Percentiles rank a stretch among this genome's conserved stretches.
These are phyloP conservation scores for Linnaemya tessellans DNA, from an alignment of 2,888 invertebrate species.

Conservation along the genomic window DNA sequence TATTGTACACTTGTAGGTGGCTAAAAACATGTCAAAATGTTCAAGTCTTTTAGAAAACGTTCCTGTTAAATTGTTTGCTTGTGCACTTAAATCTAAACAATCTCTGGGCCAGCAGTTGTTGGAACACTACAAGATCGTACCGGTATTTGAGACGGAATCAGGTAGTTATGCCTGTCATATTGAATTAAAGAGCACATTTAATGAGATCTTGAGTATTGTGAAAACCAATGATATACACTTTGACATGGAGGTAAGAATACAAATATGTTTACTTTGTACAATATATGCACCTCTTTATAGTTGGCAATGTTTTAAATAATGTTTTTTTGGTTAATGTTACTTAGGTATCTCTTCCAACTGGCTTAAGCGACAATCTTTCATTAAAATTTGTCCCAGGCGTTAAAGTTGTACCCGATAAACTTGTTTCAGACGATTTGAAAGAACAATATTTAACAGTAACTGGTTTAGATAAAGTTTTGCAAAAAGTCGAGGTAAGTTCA, in stretches of 20 bases:
- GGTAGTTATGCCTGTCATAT: conserved; percentile 82
- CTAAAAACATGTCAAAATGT: conserved; percentile 81
- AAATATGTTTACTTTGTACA: conserved; percentile 7
- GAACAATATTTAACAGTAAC: conserved; percentile 83
- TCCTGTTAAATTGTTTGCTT: conserved; percentile 79
- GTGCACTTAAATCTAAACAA: conserved; percentile 80
- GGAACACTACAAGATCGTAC: conserved; percentile 79
- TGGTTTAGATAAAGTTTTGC: conserved; percentile 85
- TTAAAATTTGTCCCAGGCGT: conserved; percentile 82
- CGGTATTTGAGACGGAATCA: conserved; percentile 79
- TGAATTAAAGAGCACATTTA: conserved; percentile 78
- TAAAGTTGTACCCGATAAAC: conserved; percentile 78
- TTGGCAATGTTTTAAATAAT: neutral
- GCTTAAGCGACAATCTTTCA: conserved; percentile 79
- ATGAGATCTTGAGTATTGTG: conserved; percentile 79
- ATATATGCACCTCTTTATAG: neutral
- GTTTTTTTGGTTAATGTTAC: conserved; percentile 16
- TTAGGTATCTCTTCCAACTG: conserved; percentile 81
- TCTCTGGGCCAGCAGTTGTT: conserved; percentile 77
- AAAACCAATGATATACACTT: conserved; percentile 81
- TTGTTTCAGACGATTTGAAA: conserved; percentile 78
- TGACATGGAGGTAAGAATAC: conserved; percentile 80
- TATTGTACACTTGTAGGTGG: conserved; percentile 76
- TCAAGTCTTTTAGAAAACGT: conserved; percentile 77
- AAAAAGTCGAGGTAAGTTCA: conserved; percentile 84